These are phyloP conservation scores for Glaucomys volans DNA, from an alignment of 2,113 vertebrate species.

Conservation along the genomic window DNA sequence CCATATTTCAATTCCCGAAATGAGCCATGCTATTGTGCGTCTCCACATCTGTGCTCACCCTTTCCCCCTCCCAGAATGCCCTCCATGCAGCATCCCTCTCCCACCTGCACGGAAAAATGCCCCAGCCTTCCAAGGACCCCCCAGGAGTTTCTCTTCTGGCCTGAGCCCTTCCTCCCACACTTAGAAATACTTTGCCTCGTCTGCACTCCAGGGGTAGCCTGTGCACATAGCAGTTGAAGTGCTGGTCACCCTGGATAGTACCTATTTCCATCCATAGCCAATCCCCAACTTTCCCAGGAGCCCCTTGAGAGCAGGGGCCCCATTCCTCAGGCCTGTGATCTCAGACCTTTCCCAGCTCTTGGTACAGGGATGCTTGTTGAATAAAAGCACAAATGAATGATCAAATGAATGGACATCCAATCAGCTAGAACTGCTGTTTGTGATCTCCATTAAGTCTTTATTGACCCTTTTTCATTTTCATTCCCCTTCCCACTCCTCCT, in stretches of 20 bases:
- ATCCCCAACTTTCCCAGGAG: background rate
- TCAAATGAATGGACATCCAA: background rate
- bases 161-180: background rate
- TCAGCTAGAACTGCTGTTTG: background rate
- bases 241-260: background rate
- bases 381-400: background rate
- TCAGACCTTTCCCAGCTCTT: background rate
- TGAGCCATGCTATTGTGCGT: background rate
- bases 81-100: background rate
- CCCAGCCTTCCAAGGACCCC: background rate
- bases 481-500: background rate
- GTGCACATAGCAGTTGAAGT: fast-evolving
- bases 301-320: background rate
- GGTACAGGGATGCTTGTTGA: background rate
- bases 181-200: background rate
- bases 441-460: background rate
- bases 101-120: background rate
- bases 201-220: background rate
- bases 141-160: background rate
- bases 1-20: background rate
- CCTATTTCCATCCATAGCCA: background rate
- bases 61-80: background rate
- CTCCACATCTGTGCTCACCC: background rate
- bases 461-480: background rate
- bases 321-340: fast-evolving